Conservation (phyloP, 2,113 vertebrate genomes). For the Tupaia chinensis region DNA sequence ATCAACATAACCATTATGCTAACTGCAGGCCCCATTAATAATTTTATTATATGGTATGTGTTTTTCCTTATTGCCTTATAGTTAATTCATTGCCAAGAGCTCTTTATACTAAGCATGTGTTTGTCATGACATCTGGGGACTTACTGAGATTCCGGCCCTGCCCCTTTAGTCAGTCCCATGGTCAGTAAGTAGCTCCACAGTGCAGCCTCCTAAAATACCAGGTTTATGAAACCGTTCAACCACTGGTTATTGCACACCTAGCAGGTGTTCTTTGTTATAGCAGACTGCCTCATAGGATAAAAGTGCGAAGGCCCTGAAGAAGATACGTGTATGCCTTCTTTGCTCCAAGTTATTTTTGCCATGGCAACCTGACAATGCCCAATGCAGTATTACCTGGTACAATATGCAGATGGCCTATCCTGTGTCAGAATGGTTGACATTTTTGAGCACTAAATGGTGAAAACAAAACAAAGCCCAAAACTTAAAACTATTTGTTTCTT, state of each 20-base stretch:
- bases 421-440: background rate
- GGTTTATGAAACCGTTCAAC: background rate
- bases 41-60: background rate
- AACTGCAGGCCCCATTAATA: too few species aligned
- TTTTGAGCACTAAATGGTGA: background rate
- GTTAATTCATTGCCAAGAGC: background rate
- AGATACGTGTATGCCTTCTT: background rate
- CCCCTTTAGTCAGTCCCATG: background rate
- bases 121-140: background rate
- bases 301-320: background rate
- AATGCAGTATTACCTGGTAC: background rate
- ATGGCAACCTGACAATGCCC: background rate
- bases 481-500: background rate
- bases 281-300: background rate
- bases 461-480: background rate
- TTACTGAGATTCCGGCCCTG: background rate
- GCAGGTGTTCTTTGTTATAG: background rate
- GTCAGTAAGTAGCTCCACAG: background rate
- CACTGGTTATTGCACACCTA: background rate
- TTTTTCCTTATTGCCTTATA: background rate
- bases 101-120: background rate
- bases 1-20: too few species aligned
- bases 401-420: background rate
- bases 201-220: rapidly evolving
- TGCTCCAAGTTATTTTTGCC: background rate